Percentiles rank a stretch among this genome's conserved stretches.
Evolutionary conservation across 2,888 invertebrate species (phyloP).

Genomic region (Stenodera caucasica): DNA sequence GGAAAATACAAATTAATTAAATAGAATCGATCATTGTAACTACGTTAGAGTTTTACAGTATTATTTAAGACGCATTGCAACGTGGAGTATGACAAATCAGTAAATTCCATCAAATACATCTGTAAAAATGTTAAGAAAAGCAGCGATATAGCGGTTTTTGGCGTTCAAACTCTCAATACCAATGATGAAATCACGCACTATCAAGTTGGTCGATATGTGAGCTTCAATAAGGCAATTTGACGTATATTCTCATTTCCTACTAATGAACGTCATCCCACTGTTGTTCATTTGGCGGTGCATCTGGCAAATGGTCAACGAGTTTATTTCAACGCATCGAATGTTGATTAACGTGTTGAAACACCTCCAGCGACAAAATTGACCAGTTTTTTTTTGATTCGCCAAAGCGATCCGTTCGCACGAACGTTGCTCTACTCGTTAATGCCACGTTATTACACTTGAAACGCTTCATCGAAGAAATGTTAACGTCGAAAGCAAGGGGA

Average conservation of each 20-base stretch:
- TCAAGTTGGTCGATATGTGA: constrained; percentile 39
- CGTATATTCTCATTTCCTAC: neutral
- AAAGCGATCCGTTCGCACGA: constrained; percentile 25
- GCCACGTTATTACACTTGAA: constrained; percentile 32
- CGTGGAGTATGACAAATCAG: constrained; percentile 49
- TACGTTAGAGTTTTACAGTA: no score
- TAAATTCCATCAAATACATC: constrained; percentile 50
- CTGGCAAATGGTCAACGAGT: neutral
- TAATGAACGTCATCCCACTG: neutral
- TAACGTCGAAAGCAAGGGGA: neutral
- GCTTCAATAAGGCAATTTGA: constrained; percentile 22
- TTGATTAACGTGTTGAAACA: constrained; percentile 27
- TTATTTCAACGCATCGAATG: neutral
- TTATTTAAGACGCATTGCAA: constrained; percentile 45
- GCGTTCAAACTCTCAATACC: constrained; percentile 19
- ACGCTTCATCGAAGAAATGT: constrained; percentile 29
- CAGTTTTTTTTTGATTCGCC: constrained; percentile 31
- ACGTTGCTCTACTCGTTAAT: constrained; percentile 31
- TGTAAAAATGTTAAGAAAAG: constrained; percentile 45
- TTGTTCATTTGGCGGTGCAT: neutral
- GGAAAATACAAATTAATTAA: no score
- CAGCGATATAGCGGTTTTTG: constrained; percentile 48
- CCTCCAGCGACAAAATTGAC: constrained; percentile 41
- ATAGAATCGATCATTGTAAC: no score
- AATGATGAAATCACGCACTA: constrained; percentile 36